These are phyloP conservation scores for Takifugu ocellatus DNA, from an alignment of 2,797 vertebrate species.

Conservation along the genomic window DNA sequence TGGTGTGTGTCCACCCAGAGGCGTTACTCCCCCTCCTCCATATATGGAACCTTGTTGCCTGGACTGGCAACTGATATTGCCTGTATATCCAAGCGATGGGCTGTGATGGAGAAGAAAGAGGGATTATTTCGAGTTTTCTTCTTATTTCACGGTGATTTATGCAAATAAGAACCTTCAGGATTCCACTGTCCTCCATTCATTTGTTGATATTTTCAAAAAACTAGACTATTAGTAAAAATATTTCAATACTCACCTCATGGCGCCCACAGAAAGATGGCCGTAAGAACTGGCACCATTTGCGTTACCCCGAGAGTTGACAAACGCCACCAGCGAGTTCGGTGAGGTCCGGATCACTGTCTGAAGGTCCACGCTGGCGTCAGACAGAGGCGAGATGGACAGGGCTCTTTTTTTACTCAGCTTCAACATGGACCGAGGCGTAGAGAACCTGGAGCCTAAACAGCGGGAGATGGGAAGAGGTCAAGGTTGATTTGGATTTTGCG, in stretches of 20 bases:
- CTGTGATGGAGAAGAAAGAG: slow-evolving; percentile 28
- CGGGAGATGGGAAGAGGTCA: neutral
- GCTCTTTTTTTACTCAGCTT: slow-evolving; percentile 95
- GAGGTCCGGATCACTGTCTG: slow-evolving; percentile 97
- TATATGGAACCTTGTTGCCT: slow-evolving; percentile 80
- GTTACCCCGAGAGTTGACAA: slow-evolving; percentile 92
- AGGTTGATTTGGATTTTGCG: neutral
- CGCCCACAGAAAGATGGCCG: slow-evolving; percentile 92
- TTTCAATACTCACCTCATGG: slow-evolving; percentile 83
- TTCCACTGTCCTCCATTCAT: neutral
- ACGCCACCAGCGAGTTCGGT: slow-evolving; percentile 95
- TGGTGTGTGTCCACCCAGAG: slow-evolving; percentile 62
- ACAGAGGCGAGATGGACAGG: slow-evolving; percentile 94
- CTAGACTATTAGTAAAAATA: neutral
- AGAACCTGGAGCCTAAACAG: slow-evolving; percentile 84
- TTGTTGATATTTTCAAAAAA: neutral
- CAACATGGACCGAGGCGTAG: slow-evolving; percentile 87
- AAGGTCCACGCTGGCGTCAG: slow-evolving; percentile 93
- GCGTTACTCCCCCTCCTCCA: slow-evolving; percentile 69
- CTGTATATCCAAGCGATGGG: slow-evolving; percentile 83
- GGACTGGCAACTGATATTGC: slow-evolving; percentile 83
- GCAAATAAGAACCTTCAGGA: neutral
- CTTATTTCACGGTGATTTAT: neutral
- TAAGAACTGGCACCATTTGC: slow-evolving; percentile 87
- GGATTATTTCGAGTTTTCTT: neutral